Conservation (phyloP, 1,140 invertebrate species). For the Drosophila pruinosa region DNA sequence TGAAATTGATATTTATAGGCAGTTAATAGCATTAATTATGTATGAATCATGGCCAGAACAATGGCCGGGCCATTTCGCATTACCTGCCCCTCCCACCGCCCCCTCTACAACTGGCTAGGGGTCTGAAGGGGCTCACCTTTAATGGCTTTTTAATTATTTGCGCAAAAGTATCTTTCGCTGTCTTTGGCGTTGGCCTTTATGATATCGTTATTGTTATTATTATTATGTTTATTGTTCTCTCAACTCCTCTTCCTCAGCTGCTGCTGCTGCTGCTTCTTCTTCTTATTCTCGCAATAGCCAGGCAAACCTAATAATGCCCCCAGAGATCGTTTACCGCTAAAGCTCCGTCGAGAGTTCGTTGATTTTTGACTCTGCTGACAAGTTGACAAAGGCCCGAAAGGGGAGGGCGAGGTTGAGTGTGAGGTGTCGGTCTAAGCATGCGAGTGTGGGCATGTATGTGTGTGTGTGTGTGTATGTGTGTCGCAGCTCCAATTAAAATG, state of each 20-base stretch:
- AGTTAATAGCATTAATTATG: slow-evolving; percentile 51
- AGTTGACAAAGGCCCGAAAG: background rate
- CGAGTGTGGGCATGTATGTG: slow-evolving; percentile 14
- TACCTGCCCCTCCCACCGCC: background rate
- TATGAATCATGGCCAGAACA: slow-evolving; percentile 1
- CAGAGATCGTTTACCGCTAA: slow-evolving; percentile 51
- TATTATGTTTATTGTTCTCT: slow-evolving; percentile 13
- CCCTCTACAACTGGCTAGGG: background rate
- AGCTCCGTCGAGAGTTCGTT: slow-evolving; percentile 64
- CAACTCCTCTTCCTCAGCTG: background rate
- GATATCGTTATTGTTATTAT: slow-evolving; percentile 4
- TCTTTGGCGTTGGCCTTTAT: slow-evolving; percentile 1
- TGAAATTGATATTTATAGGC: slow-evolving; percentile 56
- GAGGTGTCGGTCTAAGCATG: background rate
- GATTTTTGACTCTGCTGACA: slow-evolving; percentile 57
- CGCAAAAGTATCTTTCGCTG: slow-evolving; percentile 16
- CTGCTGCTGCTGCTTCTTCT: background rate
- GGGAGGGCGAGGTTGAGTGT: background rate
- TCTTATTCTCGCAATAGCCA: background rate
- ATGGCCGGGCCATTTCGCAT: background rate
- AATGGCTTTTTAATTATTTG: slow-evolving; percentile 72
- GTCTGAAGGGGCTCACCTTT: slow-evolving; percentile 30
- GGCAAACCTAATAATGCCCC: slow-evolving; percentile 65
- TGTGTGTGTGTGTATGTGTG: slow-evolving; percentile 25
- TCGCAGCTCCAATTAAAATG: slow-evolving; percentile 74